A percentile compares a stretch with the other conserved stretches of the same genome.
These are phyloP conservation scores for Tolmerus cingulatus DNA, from an alignment of 2,888 invertebrate species.

Conservation along the genomic window DNA sequence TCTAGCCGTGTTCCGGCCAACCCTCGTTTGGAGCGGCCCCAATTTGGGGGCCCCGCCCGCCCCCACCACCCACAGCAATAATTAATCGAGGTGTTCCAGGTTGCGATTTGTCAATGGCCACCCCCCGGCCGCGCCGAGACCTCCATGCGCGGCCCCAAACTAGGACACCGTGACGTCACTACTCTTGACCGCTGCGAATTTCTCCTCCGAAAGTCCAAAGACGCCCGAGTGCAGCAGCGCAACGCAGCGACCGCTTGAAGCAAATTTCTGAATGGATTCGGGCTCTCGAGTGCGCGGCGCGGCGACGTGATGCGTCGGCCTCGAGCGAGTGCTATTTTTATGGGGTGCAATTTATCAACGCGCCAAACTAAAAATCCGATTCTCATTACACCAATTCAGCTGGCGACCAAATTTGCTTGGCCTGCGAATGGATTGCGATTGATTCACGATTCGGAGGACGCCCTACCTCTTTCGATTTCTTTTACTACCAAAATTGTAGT, in stretches of 20 bases:
- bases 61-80: background rate
- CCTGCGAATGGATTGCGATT: background rate
- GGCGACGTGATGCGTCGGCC: background rate
- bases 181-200: background rate
- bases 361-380: background rate
- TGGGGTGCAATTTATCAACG: background rate
- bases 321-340: background rate
- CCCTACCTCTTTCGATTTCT: background rate
- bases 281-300: background rate
- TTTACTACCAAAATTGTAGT: background rate
- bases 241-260: background rate
- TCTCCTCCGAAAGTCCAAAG: slow-evolving; percentile 1
- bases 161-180: slow-evolving; percentile 34
- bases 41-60: background rate
- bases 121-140: background rate
- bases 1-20: slow-evolving; percentile 12
- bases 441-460: background rate
- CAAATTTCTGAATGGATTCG: slow-evolving; percentile 19
- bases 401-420: background rate
- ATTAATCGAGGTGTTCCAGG: slow-evolving; percentile 5
- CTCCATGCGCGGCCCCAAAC: slow-evolving; percentile 21
- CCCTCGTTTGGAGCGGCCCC: background rate
- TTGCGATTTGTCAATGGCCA: slow-evolving; percentile 20
- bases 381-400: background rate
- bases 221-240: background rate